A percentile compares a stretch with the other conserved stretches of the same genome.
phyloP scores from a whole-genome alignment of 2,888 invertebrate genomes.

The Leptinotarsa rubiginosa region DNA sequence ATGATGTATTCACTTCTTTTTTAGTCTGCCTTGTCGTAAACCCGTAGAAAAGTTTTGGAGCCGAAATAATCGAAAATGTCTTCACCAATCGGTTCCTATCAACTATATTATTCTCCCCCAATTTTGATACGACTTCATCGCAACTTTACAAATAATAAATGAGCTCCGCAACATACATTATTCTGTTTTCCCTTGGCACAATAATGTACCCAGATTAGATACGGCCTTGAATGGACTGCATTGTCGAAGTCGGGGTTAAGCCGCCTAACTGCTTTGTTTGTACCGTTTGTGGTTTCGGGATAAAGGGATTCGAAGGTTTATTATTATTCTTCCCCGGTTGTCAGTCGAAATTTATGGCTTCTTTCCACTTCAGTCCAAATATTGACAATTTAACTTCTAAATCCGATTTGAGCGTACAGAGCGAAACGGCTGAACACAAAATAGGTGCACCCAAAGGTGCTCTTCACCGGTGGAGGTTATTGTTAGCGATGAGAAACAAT shows the following conservation, averaged over 20 bases:
- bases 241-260: slow-evolving; percentile 14
- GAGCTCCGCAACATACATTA: neutral
- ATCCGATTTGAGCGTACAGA: slow-evolving; percentile 23
- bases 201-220: slow-evolving; percentile 14
- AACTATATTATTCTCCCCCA: slow-evolving; percentile 3
- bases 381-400: slow-evolving; percentile 35
- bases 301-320: slow-evolving; percentile 31
- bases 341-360: slow-evolving; percentile 35
- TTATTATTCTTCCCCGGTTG: slow-evolving; percentile 27
- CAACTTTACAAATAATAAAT: slow-evolving; percentile 1
- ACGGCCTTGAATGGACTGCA: slow-evolving; percentile 24
- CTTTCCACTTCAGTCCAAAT: slow-evolving; percentile 38
- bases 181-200: slow-evolving; percentile 19
- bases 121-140: slow-evolving; percentile 13
- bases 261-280: slow-evolving; percentile 33
- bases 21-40: neutral
- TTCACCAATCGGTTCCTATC: slow-evolving; percentile 1
- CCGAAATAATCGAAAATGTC: neutral
- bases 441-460: slow-evolving; percentile 23
- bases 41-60: neutral
- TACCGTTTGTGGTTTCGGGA: slow-evolving; percentile 34
- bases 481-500: slow-evolving; percentile 22
- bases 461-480: slow-evolving; percentile 14
- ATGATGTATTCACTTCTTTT: no score
- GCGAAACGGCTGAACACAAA: slow-evolving; percentile 7